Conservation (phyloP, 2,113 vertebrate genomes). For the Patagioenas fasciata region DNA sequence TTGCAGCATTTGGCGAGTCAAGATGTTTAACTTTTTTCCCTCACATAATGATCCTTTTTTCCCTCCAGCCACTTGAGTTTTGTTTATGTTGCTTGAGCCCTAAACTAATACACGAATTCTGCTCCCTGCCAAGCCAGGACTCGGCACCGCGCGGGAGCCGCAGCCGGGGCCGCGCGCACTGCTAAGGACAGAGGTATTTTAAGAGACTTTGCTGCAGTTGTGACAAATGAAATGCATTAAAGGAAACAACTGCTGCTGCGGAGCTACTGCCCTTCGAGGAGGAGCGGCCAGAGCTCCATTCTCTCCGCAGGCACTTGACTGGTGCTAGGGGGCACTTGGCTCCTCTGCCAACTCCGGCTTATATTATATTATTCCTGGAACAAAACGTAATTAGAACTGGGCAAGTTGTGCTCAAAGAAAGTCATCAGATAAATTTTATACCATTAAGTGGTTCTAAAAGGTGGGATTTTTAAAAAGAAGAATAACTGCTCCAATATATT, state of each 20-base stretch:
- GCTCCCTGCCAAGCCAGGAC: slow-evolving; percentile 49
- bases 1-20: slow-evolving; percentile 62
- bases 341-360: neutral
- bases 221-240: slow-evolving; percentile 13
- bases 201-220: slow-evolving; percentile 1
- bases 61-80: slow-evolving; percentile 74
- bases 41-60: slow-evolving; percentile 79
- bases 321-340: neutral
- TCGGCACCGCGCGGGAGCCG: slow-evolving; percentile 26
- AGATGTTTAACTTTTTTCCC: slow-evolving; percentile 73
- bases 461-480: slow-evolving; percentile 31
- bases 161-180: neutral
- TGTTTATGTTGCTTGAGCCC: slow-evolving; percentile 78
- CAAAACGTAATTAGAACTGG: neutral
- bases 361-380: neutral
- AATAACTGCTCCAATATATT: neutral
- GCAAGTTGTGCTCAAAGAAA: neutral
- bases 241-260: neutral
- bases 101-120: slow-evolving; percentile 72
- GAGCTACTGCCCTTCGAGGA: neutral
- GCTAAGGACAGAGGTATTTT: neutral
- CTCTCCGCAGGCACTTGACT: neutral
- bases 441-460: neutral
- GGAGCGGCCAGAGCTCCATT: neutral
- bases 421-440: neutral